Percentiles rank a stretch among this genome's conserved stretches.
phyloP scores from a whole-genome alignment of 2,888 invertebrate genomes.

The Noctua comes region DNA sequence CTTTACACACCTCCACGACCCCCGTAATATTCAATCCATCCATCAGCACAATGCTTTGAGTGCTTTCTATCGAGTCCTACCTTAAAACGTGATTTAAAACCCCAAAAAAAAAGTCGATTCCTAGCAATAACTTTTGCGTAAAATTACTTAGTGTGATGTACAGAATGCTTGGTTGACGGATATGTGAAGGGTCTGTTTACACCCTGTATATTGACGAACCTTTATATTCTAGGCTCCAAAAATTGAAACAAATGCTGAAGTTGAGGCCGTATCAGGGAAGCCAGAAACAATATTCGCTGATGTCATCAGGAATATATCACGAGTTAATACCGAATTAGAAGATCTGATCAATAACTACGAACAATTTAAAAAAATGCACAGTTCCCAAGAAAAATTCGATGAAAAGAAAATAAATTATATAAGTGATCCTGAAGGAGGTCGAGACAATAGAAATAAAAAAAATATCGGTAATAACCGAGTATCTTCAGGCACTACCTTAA shows the following conservation, averaged over 20 bases:
- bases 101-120: too few relatives aligned
- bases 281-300: slow-evolving; percentile 71
- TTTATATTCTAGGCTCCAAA: slow-evolving; percentile 53
- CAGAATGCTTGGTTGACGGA: too few relatives aligned
- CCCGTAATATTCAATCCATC: too few relatives aligned
- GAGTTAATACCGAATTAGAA: slow-evolving; percentile 77
- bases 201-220: background rate
- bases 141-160: too few relatives aligned
- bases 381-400: slow-evolving; percentile 67
- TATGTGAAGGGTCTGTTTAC: too few relatives aligned
- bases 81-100: too few relatives aligned
- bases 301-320: slow-evolving; percentile 80
- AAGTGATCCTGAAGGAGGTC: slow-evolving; percentile 8
- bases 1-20: too few relatives aligned
- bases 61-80: too few relatives aligned
- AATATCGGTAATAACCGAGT: background rate
- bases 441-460: slow-evolving; percentile 20
- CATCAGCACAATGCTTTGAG: too few relatives aligned
- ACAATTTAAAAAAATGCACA: slow-evolving; percentile 74
- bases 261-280: slow-evolving; percentile 13
- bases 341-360: slow-evolving; percentile 79
- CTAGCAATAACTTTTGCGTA: too few relatives aligned
- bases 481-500: background rate
- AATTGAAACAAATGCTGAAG: slow-evolving; percentile 28
- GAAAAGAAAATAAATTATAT: background rate